Base-by-base conservation (phyloP, 2,797 vertebrate genomes). In the Pempheris klunzingeri region DNA sequence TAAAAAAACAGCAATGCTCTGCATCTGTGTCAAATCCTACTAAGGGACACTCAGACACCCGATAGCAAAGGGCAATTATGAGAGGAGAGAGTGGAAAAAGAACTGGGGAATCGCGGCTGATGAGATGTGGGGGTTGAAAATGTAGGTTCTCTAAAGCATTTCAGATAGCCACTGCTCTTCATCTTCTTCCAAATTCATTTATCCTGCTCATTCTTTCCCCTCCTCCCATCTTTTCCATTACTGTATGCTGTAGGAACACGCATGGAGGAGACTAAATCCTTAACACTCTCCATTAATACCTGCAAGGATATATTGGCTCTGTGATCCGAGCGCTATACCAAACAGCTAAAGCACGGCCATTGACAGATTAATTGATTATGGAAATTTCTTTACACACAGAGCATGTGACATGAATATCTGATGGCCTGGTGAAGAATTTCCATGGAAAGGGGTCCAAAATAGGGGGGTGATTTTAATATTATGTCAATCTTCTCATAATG, bases 61-160 rank as follows among this genome's bases (percentile, higher is more conserved):
- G n/a, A 82, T 74, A 77, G 74, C 69, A 87, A n/a, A 90, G 87
- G 88, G 84, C 85, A 90, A 86, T 90, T 78, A 88, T 68, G 49
- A 74, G 68, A 83, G 61, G 63, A 69, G 71, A 78, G 75, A 78
- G 63, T 17, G 20, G 58, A 24, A 44, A 43, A 53, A 34, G 11
- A 30, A n/a, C 26, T n/a, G 26, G 53, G 41, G 43, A n/a, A 30
- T 14, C 36, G 55, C 34, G 36, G 64, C 54, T 58, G 75, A 81
- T 74, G 47, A 57, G 52, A 78, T 60, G 64, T 50, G 73, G 65
- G 63, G 49, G 58, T 38, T 82, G 74, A 66, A 76, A 75, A 77
- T 82, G 24, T 54, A 60, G 77, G 60, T 43, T 76, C 79, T 81
- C 49, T 22, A 46, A 74, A 86, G 34, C 38, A 46, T 58, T 28